Conservation (phyloP, 2,797 vertebrate species). For the Brachyalestes nurse region DNA sequence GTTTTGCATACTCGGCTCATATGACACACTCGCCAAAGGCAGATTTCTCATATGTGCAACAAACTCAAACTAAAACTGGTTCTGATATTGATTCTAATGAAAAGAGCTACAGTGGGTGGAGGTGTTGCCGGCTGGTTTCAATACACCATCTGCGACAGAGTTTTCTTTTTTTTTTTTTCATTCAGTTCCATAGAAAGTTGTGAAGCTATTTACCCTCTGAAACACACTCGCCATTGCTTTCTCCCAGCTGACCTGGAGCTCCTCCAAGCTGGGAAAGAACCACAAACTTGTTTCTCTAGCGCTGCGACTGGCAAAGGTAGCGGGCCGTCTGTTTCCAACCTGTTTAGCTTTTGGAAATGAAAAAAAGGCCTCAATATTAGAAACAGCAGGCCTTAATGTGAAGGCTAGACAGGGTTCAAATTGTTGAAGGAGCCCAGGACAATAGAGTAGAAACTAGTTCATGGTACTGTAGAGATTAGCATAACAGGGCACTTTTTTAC, state of each 20-base stretch:
- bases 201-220: background rate
- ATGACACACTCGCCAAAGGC: no score
- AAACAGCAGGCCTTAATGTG: background rate
- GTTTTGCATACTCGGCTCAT: no score
- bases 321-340: background rate
- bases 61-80: background rate
- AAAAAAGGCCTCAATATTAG: background rate
- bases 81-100: background rate
- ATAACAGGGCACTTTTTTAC: no score
- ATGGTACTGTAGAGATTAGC: no score
- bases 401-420: background rate
- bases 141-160: background rate
- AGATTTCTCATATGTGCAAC: background rate
- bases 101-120: background rate
- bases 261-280: background rate
- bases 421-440: no score
- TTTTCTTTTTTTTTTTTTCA: background rate
- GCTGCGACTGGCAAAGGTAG: background rate
- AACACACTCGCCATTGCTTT: background rate
- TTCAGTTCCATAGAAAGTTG: background rate
- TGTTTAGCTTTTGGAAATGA: no score
- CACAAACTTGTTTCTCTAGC: background rate
- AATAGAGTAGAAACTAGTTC: no score
- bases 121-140: background rate
- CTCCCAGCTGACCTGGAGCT: background rate